Evolutionary conservation across 2,888 invertebrate genomes (phyloP).

Genomic region (Thera britannica): DNA sequence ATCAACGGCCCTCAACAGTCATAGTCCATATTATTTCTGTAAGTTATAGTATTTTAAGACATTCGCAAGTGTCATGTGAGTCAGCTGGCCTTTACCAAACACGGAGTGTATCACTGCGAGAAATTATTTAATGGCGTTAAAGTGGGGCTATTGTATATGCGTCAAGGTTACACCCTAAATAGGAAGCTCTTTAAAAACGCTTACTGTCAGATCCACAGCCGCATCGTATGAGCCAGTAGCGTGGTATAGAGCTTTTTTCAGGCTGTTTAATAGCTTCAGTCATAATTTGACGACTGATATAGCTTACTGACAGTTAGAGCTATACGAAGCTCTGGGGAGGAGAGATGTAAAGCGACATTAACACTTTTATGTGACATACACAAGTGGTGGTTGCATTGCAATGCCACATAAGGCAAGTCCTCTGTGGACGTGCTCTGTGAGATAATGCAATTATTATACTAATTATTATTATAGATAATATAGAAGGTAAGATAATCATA

Average conservation of each 20-base stretch:
- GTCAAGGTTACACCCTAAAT: slow-evolving; percentile 6
- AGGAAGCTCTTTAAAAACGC: neutral
- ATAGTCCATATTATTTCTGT: neutral
- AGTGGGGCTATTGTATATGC: slow-evolving; percentile 12
- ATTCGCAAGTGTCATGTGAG: slow-evolving; percentile 14
- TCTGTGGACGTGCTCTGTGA: too few relatives aligned
- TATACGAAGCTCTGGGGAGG: too few relatives aligned
- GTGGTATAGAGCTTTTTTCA: too few relatives aligned
- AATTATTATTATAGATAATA: too few relatives aligned
- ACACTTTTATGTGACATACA: too few relatives aligned
- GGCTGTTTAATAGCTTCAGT: neutral
- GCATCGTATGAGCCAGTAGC: neutral
- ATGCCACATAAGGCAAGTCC: too few relatives aligned
- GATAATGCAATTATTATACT: too few relatives aligned
- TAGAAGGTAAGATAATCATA: too few relatives aligned
- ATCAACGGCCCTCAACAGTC: neutral
- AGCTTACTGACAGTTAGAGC: too few relatives aligned
- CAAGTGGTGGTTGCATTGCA: too few relatives aligned
- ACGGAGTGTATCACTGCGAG: slow-evolving; percentile 21
- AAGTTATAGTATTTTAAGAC: slow-evolving; percentile 1
- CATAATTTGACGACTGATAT: too few relatives aligned
- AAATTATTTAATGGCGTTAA: slow-evolving; percentile 20
- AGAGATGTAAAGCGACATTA: too few relatives aligned
- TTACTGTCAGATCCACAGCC: neutral
- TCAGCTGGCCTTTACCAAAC: slow-evolving; percentile 24